phyloP scores from a whole-genome alignment of 2,113 vertebrate species.

The Lycocorax pyrrhopterus region DNA sequence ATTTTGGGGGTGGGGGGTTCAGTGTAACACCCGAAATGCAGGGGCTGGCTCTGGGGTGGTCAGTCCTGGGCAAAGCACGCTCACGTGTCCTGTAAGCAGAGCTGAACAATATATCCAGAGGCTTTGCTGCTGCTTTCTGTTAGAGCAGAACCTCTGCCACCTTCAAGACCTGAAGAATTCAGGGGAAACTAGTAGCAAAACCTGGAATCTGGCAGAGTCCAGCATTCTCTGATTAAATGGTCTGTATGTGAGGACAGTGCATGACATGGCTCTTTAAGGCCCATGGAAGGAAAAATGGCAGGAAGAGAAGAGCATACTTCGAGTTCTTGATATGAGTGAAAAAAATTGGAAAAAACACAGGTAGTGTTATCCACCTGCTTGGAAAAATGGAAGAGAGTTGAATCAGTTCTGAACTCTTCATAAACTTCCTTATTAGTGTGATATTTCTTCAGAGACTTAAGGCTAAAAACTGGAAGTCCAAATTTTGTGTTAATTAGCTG shows the following conservation, averaged over 20 bases:
- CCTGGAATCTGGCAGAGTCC: not conserved
- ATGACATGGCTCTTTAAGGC: not conserved
- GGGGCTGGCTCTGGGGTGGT: not conserved
- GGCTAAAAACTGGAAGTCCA: not conserved
- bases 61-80: not conserved
- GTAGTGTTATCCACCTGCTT: not conserved
- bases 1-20: not conserved
- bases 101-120: not conserved
- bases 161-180: not conserved
- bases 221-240: not conserved
- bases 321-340: not conserved
- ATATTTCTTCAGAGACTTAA: not conserved
- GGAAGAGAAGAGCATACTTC: not conserved
- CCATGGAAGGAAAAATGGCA: not conserved
- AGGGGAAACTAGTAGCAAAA: not conserved
- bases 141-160: not conserved
- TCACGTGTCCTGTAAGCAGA: slow-evolving; percentile 13
- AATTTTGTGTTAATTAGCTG: not conserved
- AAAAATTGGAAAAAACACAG: not conserved
- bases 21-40: not conserved
- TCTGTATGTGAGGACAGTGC: not conserved
- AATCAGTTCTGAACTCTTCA: not conserved
- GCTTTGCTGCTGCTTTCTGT: not conserved
- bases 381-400: not conserved
- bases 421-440: not conserved